Percentiles rank a stretch among this genome's conserved stretches.
These are phyloP conservation scores for Aphrophora alni DNA, from an alignment of 2,888 invertebrate genomes.

Conservation along the genomic window DNA sequence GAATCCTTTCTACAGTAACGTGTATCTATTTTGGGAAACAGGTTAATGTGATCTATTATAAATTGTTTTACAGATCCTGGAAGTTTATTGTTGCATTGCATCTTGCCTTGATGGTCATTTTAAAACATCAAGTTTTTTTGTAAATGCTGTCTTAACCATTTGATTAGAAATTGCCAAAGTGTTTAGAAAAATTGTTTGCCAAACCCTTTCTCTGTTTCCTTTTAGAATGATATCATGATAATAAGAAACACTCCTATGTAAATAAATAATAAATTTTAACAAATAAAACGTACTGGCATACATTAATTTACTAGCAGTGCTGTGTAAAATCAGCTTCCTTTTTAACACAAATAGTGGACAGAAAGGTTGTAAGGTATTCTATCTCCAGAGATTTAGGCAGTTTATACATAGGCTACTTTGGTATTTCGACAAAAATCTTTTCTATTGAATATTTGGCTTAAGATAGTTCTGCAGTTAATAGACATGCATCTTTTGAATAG, in stretches of 20 bases:
- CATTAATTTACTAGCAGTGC: too few species aligned
- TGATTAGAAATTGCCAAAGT: slow-evolving; percentile 1
- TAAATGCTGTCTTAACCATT: slow-evolving; percentile 10
- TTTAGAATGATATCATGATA: background rate
- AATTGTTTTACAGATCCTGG: background rate
- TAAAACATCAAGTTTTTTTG: background rate
- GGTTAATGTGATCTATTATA: slow-evolving; percentile 3
- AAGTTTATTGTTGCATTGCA: slow-evolving; percentile 12
- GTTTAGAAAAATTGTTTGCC: background rate
- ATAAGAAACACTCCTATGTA: background rate
- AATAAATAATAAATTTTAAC: too few species aligned
- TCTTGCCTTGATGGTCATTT: background rate
- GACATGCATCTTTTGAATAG: too few species aligned
- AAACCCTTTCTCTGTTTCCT: slow-evolving; percentile 4
- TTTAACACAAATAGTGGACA: too few species aligned
- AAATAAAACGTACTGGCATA: too few species aligned
- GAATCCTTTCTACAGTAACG: background rate
- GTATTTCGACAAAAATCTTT: too few species aligned
- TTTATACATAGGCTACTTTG: too few species aligned
- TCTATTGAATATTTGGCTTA: too few species aligned
- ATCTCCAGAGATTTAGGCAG: too few species aligned
- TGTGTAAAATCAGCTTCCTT: too few species aligned
- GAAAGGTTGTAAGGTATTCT: too few species aligned
- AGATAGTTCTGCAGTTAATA: too few species aligned
- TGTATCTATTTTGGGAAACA: background rate